These are phyloP conservation scores for Tachina fera DNA, from an alignment of 2,888 invertebrate species.

Conservation along the genomic window DNA sequence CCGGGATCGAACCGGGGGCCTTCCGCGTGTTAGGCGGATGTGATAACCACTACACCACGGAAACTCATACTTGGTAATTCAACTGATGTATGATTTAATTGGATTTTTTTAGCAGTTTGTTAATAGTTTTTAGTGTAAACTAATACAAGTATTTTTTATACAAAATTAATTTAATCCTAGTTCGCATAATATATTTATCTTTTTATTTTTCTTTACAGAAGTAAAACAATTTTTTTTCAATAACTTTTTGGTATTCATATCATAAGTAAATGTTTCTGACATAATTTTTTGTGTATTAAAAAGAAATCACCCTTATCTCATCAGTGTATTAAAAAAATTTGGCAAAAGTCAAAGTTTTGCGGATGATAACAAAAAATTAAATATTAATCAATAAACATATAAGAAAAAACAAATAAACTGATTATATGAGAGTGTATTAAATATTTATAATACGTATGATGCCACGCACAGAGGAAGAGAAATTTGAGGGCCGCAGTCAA, in stretches of 20 bases:
- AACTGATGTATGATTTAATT: too few species aligned
- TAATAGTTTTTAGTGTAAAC: too few species aligned
- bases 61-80: constrained; percentile 74
- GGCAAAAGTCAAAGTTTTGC: constrained; percentile 50
- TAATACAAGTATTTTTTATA: too few species aligned
- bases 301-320: not conserved
- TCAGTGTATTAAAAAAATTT: not conserved
- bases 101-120: too few species aligned
- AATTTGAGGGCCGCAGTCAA: constrained; percentile 4
- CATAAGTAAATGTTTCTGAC: too few species aligned
- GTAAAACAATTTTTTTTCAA: too few species aligned
- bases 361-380: constrained; percentile 19
- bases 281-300: too few species aligned
- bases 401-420: constrained; percentile 1
- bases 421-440: constrained; percentile 35
- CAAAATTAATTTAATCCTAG: too few species aligned
- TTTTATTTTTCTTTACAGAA: too few species aligned
- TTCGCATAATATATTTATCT: too few species aligned
- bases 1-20: constrained; percentile 84
- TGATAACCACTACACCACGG: constrained; percentile 84
- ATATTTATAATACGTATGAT: not conserved
- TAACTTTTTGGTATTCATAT: too few species aligned
- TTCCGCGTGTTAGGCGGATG: constrained; percentile 84
- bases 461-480: not conserved
- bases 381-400: constrained; percentile 17